These are phyloP conservation scores for Emydoidea blandingii DNA, from an alignment of 2,797 vertebrate genomes.

Conservation along the genomic window DNA sequence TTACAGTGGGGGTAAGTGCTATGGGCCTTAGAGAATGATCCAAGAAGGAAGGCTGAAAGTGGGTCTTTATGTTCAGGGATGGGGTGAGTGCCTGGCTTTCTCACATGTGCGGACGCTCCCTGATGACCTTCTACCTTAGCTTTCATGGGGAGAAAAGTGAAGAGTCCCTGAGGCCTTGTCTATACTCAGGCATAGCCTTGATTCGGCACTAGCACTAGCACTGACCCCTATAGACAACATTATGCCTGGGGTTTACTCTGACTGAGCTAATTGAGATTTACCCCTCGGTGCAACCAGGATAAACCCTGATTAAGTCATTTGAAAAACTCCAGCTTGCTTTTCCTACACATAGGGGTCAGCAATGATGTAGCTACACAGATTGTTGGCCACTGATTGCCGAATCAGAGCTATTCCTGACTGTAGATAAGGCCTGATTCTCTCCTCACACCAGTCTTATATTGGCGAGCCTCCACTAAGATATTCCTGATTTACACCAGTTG, in stretches of 20 bases:
- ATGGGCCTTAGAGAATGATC: not conserved
- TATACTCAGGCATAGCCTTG: not conserved
- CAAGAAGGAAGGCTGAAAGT: not conserved
- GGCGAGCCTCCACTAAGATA: not conserved
- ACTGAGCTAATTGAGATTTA: not conserved
- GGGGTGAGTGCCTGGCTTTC: not conserved
- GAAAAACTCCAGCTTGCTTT: not conserved
- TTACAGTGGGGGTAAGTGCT: not conserved
- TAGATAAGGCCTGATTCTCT: not conserved
- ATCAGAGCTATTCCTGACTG: not conserved
- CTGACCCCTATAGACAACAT: not conserved
- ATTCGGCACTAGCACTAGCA: not conserved
- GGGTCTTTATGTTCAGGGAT: not conserved
- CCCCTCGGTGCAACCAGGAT: not conserved
- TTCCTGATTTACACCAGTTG: not conserved
- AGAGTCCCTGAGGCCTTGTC: not conserved
- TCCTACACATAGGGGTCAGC: not conserved
- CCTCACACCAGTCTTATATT: not conserved
- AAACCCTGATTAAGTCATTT: not conserved
- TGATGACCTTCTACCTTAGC: not conserved
- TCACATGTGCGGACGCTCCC: not conserved
- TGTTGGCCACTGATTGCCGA: not conserved
- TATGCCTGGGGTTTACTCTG: not conserved
- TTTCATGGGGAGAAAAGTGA: not conserved
- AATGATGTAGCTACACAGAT: not conserved